A percentile compares a stretch with the other conserved stretches of the same genome.
Conservation (phyloP, 2,888 invertebrate genomes). For the Galeopsomyia nigrocyanea region DNA sequence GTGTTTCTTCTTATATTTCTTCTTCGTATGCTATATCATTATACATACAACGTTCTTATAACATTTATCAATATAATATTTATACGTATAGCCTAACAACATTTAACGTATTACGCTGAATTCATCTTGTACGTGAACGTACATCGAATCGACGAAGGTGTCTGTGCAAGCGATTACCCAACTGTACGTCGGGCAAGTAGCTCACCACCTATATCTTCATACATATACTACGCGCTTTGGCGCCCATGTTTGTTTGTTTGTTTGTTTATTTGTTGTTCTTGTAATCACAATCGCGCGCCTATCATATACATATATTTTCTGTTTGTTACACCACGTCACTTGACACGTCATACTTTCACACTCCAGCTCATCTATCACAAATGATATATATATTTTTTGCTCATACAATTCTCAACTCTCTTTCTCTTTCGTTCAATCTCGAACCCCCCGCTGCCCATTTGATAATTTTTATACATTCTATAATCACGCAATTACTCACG, state of each 20-base stretch:
- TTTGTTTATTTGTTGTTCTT: neutral
- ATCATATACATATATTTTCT: constrained; percentile 28
- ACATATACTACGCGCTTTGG: neutral
- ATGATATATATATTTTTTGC: constrained; percentile 16
- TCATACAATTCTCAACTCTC: constrained; percentile 10
- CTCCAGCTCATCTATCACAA: constrained; percentile 35
- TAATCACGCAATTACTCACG: constrained; percentile 29
- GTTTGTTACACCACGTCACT: constrained; percentile 9
- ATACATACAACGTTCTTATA: constrained; percentile 61
- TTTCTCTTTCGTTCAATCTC: neutral
- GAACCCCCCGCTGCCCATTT: neutral
- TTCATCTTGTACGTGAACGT: constrained; percentile 46
- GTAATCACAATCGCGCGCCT: neutral
- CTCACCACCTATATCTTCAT: constrained; percentile 39
- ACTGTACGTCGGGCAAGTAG: constrained; percentile 48
- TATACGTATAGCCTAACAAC: constrained; percentile 61
- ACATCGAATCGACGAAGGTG: constrained; percentile 47
- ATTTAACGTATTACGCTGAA: constrained; percentile 59
- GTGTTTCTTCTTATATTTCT: constrained; percentile 30
- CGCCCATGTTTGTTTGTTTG: neutral
- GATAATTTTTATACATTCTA: constrained; percentile 16
- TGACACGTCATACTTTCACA: constrained; percentile 30
- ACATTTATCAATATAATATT: constrained; percentile 60
- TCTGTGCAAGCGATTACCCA: constrained; percentile 35
- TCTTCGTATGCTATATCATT: constrained; percentile 52